These are phyloP conservation scores for Galeruca laticollis DNA, from an alignment of 2,888 invertebrate genomes.

Conservation along the genomic window DNA sequence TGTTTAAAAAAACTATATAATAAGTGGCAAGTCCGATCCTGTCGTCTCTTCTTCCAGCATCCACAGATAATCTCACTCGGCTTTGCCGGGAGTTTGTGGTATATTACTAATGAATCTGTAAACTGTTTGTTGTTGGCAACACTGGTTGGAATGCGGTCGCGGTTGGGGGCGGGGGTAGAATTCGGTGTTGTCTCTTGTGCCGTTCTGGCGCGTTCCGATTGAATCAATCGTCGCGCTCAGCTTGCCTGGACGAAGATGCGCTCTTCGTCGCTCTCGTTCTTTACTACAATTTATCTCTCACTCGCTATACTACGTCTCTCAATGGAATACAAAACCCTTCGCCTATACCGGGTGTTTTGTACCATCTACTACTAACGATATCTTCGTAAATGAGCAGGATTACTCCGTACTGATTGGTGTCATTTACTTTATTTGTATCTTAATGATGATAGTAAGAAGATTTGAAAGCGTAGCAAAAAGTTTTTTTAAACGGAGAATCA, in stretches of 20 bases:
- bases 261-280: slow-evolving; percentile 18
- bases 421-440: too few species aligned
- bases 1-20: neutral
- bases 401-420: too few species aligned
- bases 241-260: slow-evolving; percentile 55
- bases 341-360: slow-evolving; percentile 12
- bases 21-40: neutral
- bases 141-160: slow-evolving; percentile 68
- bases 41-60: slow-evolving; percentile 20
- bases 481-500: too few species aligned
- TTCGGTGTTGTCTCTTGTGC: slow-evolving; percentile 57
- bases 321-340: slow-evolving; percentile 5
- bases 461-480: too few species aligned
- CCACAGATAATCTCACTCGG: slow-evolving; percentile 42
- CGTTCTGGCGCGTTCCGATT: slow-evolving; percentile 57
- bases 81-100: slow-evolving; percentile 56
- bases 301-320: neutral
- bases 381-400: too few species aligned
- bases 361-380: neutral
- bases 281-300: neutral
- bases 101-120: slow-evolving; percentile 67
- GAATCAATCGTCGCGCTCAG: slow-evolving; percentile 59
- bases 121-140: slow-evolving; percentile 67
- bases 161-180: slow-evolving; percentile 69
- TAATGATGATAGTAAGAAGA: too few species aligned